Evolutionary conservation across 1,140 invertebrate species (phyloP).

Genomic region (Sinonovacula constricta): DNA sequence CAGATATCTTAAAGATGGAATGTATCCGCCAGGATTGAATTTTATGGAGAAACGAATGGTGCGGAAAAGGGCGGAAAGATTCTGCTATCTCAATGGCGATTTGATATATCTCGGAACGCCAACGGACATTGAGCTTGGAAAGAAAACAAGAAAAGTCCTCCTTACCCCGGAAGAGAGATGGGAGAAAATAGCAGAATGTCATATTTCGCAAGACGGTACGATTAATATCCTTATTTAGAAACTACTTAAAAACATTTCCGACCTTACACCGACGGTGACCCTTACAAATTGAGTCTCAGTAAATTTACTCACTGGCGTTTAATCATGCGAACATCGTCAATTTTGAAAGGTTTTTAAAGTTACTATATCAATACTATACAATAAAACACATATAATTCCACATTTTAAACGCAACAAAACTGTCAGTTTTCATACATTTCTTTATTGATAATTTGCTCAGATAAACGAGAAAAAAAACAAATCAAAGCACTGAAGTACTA

Average conservation of each 20-base stretch:
- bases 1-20: slow-evolving; percentile 38
- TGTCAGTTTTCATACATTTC: too few relatives aligned
- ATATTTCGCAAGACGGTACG: slow-evolving; percentile 32
- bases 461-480: too few relatives aligned
- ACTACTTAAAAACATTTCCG: neutral
- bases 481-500: too few relatives aligned
- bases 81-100: slow-evolving; percentile 38
- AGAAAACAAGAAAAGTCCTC: slow-evolving; percentile 36
- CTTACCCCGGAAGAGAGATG: slow-evolving; percentile 27
- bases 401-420: too few relatives aligned
- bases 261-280: slow-evolving; percentile 21
- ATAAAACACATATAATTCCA: too few relatives aligned
- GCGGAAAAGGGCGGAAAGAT: slow-evolving; percentile 48
- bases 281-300: too few relatives aligned
- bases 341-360: too few relatives aligned
- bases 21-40: slow-evolving; percentile 35
- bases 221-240: neutral
- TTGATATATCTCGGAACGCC: slow-evolving; percentile 41
- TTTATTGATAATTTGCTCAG: too few relatives aligned
- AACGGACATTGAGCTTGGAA: slow-evolving; percentile 32
- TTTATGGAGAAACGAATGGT: slow-evolving; percentile 47
- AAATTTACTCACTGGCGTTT: neutral
- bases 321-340: too few relatives aligned
- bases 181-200: slow-evolving; percentile 20
- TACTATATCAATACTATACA: too few relatives aligned